These are phyloP conservation scores for Nansenia antarctica DNA, from an alignment of 2,113 vertebrate species.

Conservation along the genomic window DNA sequence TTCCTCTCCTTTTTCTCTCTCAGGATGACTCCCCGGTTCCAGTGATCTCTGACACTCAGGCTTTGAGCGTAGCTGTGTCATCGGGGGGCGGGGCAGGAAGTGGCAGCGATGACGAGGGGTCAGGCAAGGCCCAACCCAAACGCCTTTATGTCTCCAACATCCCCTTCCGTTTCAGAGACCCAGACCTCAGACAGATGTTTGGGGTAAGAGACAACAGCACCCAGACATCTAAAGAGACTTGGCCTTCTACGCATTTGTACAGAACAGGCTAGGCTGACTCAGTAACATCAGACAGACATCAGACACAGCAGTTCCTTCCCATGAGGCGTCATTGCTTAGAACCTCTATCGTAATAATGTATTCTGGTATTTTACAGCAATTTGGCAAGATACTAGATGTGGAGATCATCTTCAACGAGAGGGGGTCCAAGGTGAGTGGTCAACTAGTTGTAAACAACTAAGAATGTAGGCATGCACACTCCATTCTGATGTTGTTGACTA, in stretches of 20 bases:
- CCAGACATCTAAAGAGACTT: too few relatives aligned
- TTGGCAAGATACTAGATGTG: constrained; percentile 82
- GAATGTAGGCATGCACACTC: neutral
- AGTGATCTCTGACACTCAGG: constrained; percentile 73
- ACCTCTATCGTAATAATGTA: neutral
- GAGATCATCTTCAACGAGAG: constrained; percentile 84
- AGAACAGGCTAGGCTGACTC: too few relatives aligned
- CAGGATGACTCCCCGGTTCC: constrained; percentile 73
- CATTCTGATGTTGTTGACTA: neutral
- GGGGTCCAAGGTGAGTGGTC: constrained; percentile 77
- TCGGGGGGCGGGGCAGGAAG: constrained; percentile 68
- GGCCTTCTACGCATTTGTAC: too few relatives aligned
- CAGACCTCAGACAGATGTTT: constrained; percentile 83
- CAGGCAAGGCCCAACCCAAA: constrained; percentile 77
- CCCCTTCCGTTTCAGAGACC: constrained; percentile 81
- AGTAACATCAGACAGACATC: too few relatives aligned
- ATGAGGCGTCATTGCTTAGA: neutral
- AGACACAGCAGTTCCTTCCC: too few relatives aligned
- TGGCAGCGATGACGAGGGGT: constrained; percentile 73
- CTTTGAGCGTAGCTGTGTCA: constrained; percentile 63
- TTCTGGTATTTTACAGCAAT: constrained; percentile 71
- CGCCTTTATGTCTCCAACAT: constrained; percentile 83
- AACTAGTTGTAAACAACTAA: too few relatives aligned
- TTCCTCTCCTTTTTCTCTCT: constrained; percentile 16
- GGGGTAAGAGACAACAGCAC: constrained; percentile 65